phyloP scores from a whole-genome alignment of 2,113 vertebrate genomes.

The Amia ocellicauda region DNA sequence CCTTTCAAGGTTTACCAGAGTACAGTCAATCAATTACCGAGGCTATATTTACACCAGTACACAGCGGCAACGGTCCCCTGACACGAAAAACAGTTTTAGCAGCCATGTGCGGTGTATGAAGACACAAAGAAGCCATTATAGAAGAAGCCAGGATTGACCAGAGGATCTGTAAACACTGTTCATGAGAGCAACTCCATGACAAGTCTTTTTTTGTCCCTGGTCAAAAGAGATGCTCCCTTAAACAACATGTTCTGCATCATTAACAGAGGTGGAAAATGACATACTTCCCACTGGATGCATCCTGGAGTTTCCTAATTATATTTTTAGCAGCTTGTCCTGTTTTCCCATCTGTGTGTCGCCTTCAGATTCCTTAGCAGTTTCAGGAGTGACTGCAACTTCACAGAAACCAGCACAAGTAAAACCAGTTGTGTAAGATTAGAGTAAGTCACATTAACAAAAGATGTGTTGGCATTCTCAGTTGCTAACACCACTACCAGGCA shows the following conservation, averaged over 20 bases:
- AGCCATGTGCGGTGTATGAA: no score
- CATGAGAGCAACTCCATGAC: conserved; percentile 29
- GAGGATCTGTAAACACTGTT: neutral
- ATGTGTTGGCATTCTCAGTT: conserved; percentile 18
- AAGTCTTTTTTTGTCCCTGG: conserved; percentile 9
- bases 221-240: conserved; percentile 25
- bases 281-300: neutral
- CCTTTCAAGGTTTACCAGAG: no score
- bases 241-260: neutral
- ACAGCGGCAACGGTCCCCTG: no score
- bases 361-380: neutral
- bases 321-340: neutral
- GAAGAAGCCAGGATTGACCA: no score
- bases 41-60: no score
- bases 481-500: conserved; percentile 20
- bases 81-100: no score
- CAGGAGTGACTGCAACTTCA: neutral
- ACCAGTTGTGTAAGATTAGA: conserved; percentile 18
- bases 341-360: neutral
- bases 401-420: neutral
- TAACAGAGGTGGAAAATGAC: neutral
- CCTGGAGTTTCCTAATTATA: neutral
- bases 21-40: no score
- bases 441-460: conserved; percentile 6
- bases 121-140: no score